Conservation (phyloP, 1,140 invertebrate genomes). For the Drosophila melanica region DNA sequence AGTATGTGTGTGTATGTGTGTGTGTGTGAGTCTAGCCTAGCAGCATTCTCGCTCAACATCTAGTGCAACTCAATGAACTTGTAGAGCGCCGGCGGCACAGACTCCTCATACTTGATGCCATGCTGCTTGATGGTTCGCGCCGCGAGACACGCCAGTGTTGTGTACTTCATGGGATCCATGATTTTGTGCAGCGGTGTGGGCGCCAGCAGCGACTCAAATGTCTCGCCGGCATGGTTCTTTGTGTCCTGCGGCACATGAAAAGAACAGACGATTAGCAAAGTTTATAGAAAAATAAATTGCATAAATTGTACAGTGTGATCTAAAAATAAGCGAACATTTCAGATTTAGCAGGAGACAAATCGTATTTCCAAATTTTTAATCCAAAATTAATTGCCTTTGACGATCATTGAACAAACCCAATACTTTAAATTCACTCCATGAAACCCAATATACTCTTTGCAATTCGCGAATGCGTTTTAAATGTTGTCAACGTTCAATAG, state of each 20-base stretch:
- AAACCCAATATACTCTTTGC: too few species aligned
- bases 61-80: constrained; percentile 83
- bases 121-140: constrained; percentile 88
- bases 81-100: constrained; percentile 71
- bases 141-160: constrained; percentile 91
- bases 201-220: constrained; percentile 89
- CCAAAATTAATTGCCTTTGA: too few species aligned
- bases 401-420: too few species aligned
- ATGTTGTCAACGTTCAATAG: too few species aligned
- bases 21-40: background rate
- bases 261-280: background rate
- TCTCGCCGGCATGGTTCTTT: constrained; percentile 91
- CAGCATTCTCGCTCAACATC: constrained; percentile 36
- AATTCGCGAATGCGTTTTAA: too few species aligned
- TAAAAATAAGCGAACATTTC: too few species aligned
- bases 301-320: too few species aligned
- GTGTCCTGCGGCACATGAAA: constrained; percentile 85
- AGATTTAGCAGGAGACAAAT: too few species aligned
- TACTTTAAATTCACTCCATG: too few species aligned
- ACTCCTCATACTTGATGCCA: constrained; percentile 64
- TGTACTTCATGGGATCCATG: constrained; percentile 92
- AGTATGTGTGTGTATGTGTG: background rate
- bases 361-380: too few species aligned
- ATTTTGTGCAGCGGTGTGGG: constrained; percentile 87
- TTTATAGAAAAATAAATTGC: background rate